Evolutionary conservation across 1,140 invertebrate genomes (phyloP).

Genomic region (Papilio machaon): DNA sequence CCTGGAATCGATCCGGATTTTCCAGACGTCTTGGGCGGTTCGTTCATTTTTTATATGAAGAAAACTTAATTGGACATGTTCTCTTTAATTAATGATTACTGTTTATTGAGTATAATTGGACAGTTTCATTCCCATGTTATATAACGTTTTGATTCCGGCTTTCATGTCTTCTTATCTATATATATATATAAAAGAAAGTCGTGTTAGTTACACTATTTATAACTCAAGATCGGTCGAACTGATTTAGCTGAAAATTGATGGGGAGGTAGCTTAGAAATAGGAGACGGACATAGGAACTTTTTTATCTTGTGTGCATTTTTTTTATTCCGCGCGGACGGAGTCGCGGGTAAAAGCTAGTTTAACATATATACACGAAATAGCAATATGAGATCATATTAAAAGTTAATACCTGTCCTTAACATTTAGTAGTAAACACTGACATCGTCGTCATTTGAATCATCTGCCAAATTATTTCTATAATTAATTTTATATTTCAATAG

Average conservation of each 20-base stretch:
- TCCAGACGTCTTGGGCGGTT: background rate
- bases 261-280: no score
- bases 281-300: no score
- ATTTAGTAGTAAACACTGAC: background rate
- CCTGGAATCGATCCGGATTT: constrained; percentile 2
- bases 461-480: background rate
- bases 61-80: background rate
- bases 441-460: background rate
- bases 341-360: no score
- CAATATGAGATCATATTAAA: background rate
- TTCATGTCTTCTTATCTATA: background rate
- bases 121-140: background rate
- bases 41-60: background rate
- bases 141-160: background rate
- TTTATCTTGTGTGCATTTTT: no score
- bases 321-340: no score
- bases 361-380: background rate
- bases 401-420: background rate
- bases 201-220: no score
- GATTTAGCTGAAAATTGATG: no score
- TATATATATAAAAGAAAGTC: no score
- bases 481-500: background rate
- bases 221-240: no score
- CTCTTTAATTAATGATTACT: constrained; percentile 4
- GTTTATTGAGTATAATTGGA: constrained; percentile 5